Conservation (phyloP, 2,888 invertebrate genomes). For the Nemurella pictetii region DNA sequence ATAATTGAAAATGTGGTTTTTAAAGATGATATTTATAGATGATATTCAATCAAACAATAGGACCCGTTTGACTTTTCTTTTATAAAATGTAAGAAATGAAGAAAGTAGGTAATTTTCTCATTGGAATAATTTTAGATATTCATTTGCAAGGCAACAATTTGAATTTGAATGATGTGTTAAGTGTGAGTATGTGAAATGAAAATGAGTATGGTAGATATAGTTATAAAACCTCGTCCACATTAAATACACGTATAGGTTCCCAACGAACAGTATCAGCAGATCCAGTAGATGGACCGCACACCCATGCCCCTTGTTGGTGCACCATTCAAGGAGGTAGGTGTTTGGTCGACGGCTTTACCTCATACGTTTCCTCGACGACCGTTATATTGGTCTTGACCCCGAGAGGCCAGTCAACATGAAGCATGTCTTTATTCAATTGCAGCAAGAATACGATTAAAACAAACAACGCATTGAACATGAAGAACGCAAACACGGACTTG, state of each 20-base stretch:
- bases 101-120: neutral
- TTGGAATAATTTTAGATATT: neutral
- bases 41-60: neutral
- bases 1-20: neutral
- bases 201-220: neutral
- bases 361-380: constrained; percentile 88
- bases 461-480: constrained; percentile 99
- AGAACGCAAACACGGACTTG: constrained; percentile 96
- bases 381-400: constrained; percentile 95
- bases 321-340: neutral
- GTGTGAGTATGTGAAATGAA: constrained; percentile 9
- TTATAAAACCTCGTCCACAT: neutral
- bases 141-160: neutral
- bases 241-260: neutral
- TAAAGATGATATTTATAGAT: neutral
- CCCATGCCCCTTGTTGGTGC: constrained; percentile 10
- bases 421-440: constrained; percentile 97
- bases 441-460: constrained; percentile 98
- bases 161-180: neutral
- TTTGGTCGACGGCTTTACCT: constrained; percentile 61
- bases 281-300: neutral
- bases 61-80: neutral
- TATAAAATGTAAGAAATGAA: neutral
- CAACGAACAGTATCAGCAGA: neutral
- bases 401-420: constrained; percentile 96